Percentiles rank a stretch among this genome's conserved stretches.
phyloP scores from a whole-genome alignment of 2,797 vertebrate species.

The Sternarchorhynchus goeldii region DNA sequence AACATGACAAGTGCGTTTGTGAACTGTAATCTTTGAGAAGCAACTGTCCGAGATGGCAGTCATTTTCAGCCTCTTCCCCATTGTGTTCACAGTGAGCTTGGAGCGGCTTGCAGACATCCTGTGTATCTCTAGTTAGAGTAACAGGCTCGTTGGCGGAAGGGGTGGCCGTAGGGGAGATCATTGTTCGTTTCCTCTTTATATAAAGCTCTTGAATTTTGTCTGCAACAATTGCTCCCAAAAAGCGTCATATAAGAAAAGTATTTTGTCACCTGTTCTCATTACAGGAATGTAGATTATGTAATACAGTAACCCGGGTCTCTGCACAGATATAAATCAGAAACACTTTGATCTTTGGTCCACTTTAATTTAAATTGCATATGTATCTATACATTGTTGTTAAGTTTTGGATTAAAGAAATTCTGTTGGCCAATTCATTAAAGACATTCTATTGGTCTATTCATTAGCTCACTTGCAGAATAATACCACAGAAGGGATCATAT shows the following conservation, averaged over 20 bases:
- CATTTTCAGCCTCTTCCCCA: slow-evolving; percentile 59
- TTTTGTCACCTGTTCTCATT: background rate
- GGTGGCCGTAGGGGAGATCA: slow-evolving; percentile 60
- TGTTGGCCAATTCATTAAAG: too few species aligned
- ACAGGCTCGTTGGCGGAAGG: slow-evolving; percentile 65
- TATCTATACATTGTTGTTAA: too few species aligned
- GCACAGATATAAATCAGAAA: background rate
- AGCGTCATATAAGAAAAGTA: background rate
- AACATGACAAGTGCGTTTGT: slow-evolving; percentile 22
- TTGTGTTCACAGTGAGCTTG: slow-evolving; percentile 70
- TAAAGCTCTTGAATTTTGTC: slow-evolving; percentile 47
- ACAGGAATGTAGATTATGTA: too few species aligned
- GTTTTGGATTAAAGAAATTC: too few species aligned
- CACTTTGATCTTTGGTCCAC: background rate
- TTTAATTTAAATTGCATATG: background rate
- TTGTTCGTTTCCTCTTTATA: slow-evolving; percentile 42
- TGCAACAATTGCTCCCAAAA: background rate
- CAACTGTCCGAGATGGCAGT: slow-evolving; percentile 54
- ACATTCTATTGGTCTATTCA: too few species aligned
- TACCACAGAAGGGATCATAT: background rate
- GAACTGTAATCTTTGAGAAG: slow-evolving; percentile 28
- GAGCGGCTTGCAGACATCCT: slow-evolving; percentile 71
- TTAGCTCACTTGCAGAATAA: background rate
- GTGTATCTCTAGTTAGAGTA: slow-evolving; percentile 56
- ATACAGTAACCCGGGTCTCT: background rate